A percentile compares a stretch with the other conserved stretches of the same genome.
These are phyloP conservation scores for Sternarchorhynchus goeldii DNA, from an alignment of 2,797 vertebrate genomes.

Conservation along the genomic window DNA sequence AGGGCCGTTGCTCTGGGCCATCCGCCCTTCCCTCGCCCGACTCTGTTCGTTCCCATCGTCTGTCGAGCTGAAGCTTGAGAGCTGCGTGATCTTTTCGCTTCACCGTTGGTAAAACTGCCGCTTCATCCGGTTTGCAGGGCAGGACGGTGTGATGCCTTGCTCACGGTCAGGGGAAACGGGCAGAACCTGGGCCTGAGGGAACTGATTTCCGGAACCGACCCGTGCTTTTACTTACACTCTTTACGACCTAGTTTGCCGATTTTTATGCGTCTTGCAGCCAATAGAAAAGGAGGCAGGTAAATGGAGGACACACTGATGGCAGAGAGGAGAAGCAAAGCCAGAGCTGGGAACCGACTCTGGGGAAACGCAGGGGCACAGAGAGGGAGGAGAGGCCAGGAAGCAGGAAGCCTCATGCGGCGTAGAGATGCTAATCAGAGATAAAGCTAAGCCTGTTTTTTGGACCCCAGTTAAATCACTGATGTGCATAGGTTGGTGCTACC, in stretches of 20 bases:
- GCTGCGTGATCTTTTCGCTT: background rate
- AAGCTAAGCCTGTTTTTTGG: slow-evolving; percentile 14
- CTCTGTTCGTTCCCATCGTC: slow-evolving; percentile 9
- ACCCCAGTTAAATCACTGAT: slow-evolving; percentile 18
- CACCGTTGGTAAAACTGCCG: background rate
- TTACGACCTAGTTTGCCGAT: slow-evolving; percentile 42
- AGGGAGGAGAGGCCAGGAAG: slow-evolving; percentile 60
- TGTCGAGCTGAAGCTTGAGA: background rate
- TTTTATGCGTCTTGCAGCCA: slow-evolving; percentile 14
- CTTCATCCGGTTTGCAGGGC: background rate
- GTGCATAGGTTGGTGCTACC: slow-evolving; percentile 11
- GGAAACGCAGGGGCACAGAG: slow-evolving; percentile 69
- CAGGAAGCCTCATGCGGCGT: slow-evolving; percentile 56
- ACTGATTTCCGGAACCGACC: slow-evolving; percentile 19
- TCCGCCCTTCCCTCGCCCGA: background rate
- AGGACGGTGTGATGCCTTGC: background rate
- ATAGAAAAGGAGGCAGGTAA: slow-evolving; percentile 37
- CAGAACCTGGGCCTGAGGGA: slow-evolving; percentile 29
- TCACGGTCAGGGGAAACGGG: background rate
- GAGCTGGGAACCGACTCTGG: slow-evolving; percentile 64
- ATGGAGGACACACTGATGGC: slow-evolving; percentile 53
- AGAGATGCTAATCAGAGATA: slow-evolving; percentile 45
- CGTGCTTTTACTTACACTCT: slow-evolving; percentile 54
- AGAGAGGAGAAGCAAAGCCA: slow-evolving; percentile 55
- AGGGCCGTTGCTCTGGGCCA: background rate